Evolutionary conservation across 2,888 invertebrate genomes (phyloP), one percentile per base, ranked within the genome.

Genomic region (Hydraecia micacea): DNA sequence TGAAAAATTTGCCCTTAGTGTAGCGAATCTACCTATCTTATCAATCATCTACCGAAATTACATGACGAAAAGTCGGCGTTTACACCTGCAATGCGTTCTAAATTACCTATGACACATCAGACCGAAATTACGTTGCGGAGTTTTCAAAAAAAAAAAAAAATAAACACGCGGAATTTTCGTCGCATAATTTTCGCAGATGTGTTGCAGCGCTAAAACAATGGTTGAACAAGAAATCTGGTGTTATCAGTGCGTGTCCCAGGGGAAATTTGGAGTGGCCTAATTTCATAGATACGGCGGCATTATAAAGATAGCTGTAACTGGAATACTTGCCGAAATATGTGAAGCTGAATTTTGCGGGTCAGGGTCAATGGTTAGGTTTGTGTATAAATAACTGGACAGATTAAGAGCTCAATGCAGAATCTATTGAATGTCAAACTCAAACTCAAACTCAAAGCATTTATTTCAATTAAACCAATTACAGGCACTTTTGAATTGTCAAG

Each of bases 271-370:
- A 9, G 36, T 46, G 60, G 11, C 52, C 42, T 62, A 46, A 32
- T 77, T 77, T 18, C 18, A 9, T 39, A 28, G 49, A 60, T 52
- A 42, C 15, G 21, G 15, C 5, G 21, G 11, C 15, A 8, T 21
- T 73, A 60, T 60, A 60, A 52, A 66, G 32, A 42, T 79, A 66
- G n/a, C 58, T 66, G n/a, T 42, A 28, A 49, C 77, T 18, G 58
- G 9, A n/a, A 65, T 79, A 11, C 5, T 49, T 21, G 42, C 18
- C n/a, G 49, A 83, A 77, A 77, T 77, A 42, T 52, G 21, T 32
- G 39, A 21, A 52, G 1, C 2, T 2, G 32, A 74, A 74, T 62
- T 62, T 55, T 42, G 0, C 7, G 18, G 46, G 79, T 60, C 60
- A 42, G 13, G 77, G 60, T 25, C 25, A 52, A 15, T 60, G 0